These are phyloP conservation scores for Harpalus rubripes DNA, from an alignment of 2,888 invertebrate species.

Conservation along the genomic window DNA sequence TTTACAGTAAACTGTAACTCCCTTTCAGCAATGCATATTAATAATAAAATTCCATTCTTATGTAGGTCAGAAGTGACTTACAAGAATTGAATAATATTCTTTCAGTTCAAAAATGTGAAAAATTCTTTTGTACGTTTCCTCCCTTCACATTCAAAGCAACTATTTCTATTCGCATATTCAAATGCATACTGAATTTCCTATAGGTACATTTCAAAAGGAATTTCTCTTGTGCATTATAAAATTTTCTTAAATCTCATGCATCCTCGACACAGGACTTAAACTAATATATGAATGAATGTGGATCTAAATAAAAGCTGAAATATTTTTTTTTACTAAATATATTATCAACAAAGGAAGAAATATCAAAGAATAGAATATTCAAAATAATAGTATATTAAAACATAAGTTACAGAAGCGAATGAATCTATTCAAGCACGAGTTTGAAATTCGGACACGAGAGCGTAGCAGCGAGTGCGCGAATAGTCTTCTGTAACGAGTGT, in stretches of 20 bases:
- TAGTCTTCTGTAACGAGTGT: no score
- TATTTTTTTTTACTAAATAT: no score
- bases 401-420: no score
- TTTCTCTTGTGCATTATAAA: background rate
- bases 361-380: no score
- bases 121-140: background rate
- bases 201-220: background rate
- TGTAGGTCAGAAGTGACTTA: slow-evolving; percentile 1
- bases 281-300: no score
- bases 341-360: no score
- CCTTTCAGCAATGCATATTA: background rate
- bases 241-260: background rate
- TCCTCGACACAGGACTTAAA: no score
- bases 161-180: slow-evolving; percentile 24
- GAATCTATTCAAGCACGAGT: no score
- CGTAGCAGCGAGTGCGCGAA: no score
- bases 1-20: background rate
- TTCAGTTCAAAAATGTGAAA: background rate
- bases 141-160: slow-evolving; percentile 16
- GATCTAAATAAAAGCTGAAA: no score
- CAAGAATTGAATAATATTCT: background rate
- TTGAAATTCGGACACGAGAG: no score
- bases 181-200: slow-evolving; percentile 14
- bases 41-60: background rate
- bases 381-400: no score